Evolutionary conservation across 2,797 vertebrate species (phyloP).

Genomic region (Chromis chromis): DNA sequence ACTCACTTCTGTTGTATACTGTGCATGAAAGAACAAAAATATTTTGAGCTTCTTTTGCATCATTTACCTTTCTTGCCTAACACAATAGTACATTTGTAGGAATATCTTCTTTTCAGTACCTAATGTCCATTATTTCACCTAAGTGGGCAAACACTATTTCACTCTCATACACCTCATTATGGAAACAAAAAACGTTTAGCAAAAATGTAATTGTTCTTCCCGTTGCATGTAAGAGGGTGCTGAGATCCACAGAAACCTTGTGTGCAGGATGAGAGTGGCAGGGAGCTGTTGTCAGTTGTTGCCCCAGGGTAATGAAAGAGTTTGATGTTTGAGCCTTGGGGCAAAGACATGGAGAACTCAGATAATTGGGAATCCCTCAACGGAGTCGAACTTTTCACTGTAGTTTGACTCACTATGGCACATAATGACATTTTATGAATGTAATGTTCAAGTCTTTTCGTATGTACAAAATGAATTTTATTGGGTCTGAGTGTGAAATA

Average conservation of each 20-base stretch:
- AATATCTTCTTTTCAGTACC: background rate
- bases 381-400: conserved; percentile 28
- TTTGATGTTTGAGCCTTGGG: conserved; percentile 48
- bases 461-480: conserved; percentile 17
- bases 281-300: conserved; percentile 54
- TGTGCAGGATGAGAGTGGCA: conserved; percentile 29
- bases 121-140: background rate
- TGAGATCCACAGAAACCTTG: background rate
- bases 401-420: background rate
- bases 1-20: too few species aligned
- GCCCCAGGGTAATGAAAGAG: conserved; percentile 48
- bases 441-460: background rate
- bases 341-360: conserved; percentile 48
- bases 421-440: background rate
- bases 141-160: too few species aligned
- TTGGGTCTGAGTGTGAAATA: background rate
- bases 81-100: background rate
- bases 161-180: background rate
- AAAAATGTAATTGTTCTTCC: background rate
- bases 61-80: too few species aligned
- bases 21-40: too few species aligned
- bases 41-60: too few species aligned
- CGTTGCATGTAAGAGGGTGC: background rate
- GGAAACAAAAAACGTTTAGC: background rate
- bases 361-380: conserved; percentile 62